Evolutionary conservation across 2,113 vertebrate genomes (phyloP).

Genomic region (Ailurus styani): DNA sequence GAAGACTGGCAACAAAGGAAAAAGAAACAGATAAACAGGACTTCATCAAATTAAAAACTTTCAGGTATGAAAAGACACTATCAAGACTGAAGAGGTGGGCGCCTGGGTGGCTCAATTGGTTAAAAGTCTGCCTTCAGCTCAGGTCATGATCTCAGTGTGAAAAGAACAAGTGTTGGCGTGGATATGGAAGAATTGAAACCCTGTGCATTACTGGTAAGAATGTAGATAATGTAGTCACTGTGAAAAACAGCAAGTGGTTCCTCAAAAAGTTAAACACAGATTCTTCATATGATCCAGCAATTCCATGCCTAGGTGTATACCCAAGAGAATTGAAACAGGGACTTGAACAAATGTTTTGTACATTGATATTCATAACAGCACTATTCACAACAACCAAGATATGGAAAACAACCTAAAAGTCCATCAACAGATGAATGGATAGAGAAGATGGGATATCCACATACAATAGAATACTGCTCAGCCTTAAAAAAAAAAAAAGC

Average conservation of each 20-base stretch:
- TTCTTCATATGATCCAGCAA: not conserved
- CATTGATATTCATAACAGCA: not conserved
- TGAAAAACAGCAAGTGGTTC: not conserved
- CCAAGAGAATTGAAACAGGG: not conserved
- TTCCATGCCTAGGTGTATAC: not conserved
- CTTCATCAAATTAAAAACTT: not conserved
- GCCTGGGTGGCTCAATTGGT: no score
- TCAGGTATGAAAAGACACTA: not conserved
- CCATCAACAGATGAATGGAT: not conserved
- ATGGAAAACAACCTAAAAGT: not conserved
- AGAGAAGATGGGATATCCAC: not conserved
- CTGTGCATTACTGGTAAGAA: not conserved
- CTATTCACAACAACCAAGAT: not conserved
- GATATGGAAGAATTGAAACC: not conserved
- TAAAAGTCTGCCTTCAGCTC: no score
- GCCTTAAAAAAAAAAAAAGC: not conserved
- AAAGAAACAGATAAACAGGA: not conserved
- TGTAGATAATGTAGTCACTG: not conserved
- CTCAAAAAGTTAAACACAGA: not conserved
- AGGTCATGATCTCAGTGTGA: no score
- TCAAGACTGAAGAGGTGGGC: not conserved
- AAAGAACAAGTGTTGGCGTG: not conserved
- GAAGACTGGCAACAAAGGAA: not conserved
- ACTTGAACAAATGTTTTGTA: not conserved
- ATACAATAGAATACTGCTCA: not conserved